Evolutionary conservation across 2,797 vertebrate species (phyloP).

Genomic region (Glossophaga mutica): DNA sequence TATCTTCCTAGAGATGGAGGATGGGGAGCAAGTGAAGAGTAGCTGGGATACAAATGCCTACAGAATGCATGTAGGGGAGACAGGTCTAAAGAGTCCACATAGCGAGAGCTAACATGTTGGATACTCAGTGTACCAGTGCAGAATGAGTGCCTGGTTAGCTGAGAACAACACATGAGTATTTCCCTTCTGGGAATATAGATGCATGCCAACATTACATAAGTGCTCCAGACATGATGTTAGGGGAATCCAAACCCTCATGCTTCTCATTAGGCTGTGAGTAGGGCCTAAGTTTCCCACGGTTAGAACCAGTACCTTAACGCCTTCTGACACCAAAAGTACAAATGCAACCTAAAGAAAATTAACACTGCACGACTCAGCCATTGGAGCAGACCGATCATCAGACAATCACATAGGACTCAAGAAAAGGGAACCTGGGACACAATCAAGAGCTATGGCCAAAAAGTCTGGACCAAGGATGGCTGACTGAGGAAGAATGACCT

Average conservation of each 20-base stretch:
- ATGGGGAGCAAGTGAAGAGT: not conserved
- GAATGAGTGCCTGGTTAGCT: not conserved
- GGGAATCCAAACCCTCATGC: not conserved
- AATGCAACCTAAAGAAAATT: not conserved
- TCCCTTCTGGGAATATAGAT: not conserved
- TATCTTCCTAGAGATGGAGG: not conserved
- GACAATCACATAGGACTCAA: not conserved
- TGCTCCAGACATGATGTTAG: not conserved
- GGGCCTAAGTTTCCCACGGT: not conserved
- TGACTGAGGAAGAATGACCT: not conserved
- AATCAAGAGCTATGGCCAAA: not conserved
- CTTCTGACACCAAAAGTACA: not conserved
- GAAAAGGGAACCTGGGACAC: not conserved
- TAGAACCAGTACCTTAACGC: not conserved
- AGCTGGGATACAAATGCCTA: not conserved
- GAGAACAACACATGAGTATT: not conserved
- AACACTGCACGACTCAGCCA: not conserved
- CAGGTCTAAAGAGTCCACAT: fast-evolving
- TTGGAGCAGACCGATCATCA: not conserved
- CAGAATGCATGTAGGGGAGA: not conserved
- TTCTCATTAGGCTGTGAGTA: not conserved
- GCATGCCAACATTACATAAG: not conserved
- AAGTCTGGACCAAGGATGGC: not conserved
- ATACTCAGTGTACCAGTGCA: not conserved
- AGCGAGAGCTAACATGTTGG: not conserved